These are phyloP conservation scores for Monoplex corrugatus DNA, from an alignment of 2,888 invertebrate species.

Conservation along the genomic window DNA sequence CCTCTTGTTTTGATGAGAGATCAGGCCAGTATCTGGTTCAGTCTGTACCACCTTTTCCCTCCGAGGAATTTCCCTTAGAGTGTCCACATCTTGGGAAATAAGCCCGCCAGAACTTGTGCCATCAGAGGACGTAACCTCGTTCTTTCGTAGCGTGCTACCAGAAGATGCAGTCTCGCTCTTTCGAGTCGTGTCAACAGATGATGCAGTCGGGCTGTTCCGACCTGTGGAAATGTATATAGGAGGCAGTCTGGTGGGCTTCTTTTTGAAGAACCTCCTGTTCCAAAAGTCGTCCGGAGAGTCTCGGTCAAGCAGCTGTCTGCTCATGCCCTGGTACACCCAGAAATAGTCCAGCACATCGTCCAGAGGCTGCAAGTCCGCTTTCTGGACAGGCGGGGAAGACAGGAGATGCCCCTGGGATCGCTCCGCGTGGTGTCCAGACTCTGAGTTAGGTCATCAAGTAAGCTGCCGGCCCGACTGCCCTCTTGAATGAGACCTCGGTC, in stretches of 20 bases:
- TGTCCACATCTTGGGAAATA: not conserved
- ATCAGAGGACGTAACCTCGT: not conserved
- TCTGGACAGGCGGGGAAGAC: not conserved
- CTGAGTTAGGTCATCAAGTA: not conserved
- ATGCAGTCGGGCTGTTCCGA: not conserved
- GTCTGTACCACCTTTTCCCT: not conserved
- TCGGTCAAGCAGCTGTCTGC: constrained; percentile 49
- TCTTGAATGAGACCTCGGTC: not conserved
- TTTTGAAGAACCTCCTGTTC: not conserved
- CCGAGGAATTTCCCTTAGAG: not conserved
- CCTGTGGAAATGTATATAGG: not conserved
- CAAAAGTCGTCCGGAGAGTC: not conserved
- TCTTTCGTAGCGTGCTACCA: not conserved
- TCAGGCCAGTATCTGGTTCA: too few relatives aligned
- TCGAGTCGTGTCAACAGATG: not conserved
- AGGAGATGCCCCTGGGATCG: not conserved
- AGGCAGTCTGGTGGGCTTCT: constrained; percentile 17
- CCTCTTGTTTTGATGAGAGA: too few relatives aligned
- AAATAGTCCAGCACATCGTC: constrained; percentile 54
- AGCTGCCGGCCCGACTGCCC: not conserved
- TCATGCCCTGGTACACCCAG: constrained; percentile 57
- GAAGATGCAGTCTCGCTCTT: not conserved
- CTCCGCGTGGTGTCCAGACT: constrained; percentile 21
- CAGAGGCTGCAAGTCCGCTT: constrained; percentile 13
- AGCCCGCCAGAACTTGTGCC: not conserved